Percentiles rank a stretch among this genome's conserved stretches.
phyloP scores from a whole-genome alignment of 2,113 vertebrate species.

The Budorcas taxicolor region DNA sequence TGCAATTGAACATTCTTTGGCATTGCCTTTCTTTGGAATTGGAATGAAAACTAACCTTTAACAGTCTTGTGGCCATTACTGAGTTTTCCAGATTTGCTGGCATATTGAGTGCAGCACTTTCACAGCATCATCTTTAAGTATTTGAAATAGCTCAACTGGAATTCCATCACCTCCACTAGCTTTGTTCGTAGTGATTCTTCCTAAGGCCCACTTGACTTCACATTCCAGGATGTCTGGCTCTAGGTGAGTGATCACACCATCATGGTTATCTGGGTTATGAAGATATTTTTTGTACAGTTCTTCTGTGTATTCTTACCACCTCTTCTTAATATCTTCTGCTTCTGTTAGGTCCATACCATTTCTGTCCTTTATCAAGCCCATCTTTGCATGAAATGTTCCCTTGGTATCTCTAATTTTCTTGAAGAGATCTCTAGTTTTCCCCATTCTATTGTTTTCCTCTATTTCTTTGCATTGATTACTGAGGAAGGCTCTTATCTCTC shows the following conservation, averaged over 20 bases:
- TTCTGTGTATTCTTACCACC: background rate
- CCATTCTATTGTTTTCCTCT: background rate
- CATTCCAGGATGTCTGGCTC: background rate
- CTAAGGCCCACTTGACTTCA: background rate
- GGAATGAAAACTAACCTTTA: background rate
- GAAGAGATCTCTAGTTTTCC: background rate
- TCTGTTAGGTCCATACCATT: background rate
- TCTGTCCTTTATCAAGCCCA: background rate
- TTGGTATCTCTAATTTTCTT: background rate
- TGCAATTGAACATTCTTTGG: background rate
- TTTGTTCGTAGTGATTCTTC: background rate
- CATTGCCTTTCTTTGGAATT: background rate
- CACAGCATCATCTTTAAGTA: background rate
- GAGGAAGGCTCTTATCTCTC: background rate
- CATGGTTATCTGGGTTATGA: background rate
- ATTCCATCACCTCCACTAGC: background rate
- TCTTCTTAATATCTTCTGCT: background rate
- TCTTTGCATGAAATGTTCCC: background rate
- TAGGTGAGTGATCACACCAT: background rate
- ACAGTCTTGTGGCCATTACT: background rate
- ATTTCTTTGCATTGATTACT: background rate
- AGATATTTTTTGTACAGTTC: background rate
- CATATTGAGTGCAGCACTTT: background rate
- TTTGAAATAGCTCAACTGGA: background rate
- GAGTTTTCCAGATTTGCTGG: background rate